Percentiles rank a stretch among this genome's conserved stretches.
Evolutionary conservation across 2,797 vertebrate species (phyloP).

Genomic region (Enteromius anoplus): DNA sequence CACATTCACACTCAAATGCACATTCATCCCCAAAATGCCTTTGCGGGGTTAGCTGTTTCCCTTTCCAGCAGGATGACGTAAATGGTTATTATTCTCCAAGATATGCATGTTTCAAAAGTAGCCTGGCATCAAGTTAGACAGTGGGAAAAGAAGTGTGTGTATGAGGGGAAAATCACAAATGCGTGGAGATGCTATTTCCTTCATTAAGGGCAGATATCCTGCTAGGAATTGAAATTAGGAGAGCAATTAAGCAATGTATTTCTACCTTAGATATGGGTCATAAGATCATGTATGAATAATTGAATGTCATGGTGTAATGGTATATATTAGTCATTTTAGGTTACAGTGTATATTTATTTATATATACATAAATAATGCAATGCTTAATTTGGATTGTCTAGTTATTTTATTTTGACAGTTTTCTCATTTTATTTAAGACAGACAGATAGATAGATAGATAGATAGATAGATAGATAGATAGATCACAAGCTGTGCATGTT

Average conservation of each 20-base stretch:
- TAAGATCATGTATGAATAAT: background rate
- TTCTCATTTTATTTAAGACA: background rate
- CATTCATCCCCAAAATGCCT: constrained; percentile 13
- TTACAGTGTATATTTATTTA: background rate
- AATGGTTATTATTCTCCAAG: constrained; percentile 8
- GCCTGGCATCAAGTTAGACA: background rate
- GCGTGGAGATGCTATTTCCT: constrained; percentile 8
- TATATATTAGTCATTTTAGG: background rate
- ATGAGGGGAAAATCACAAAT: background rate
- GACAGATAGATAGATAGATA: background rate
- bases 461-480: background rate
- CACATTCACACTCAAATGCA: constrained; percentile 20
- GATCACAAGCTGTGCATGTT: background rate
- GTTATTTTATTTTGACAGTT: background rate
- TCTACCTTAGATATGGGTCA: background rate
- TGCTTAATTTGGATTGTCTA: background rate
- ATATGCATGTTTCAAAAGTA: background rate
- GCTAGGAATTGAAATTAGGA: background rate
- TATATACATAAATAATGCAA: background rate
- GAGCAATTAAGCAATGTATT: constrained; percentile 2
- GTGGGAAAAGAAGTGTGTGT: background rate
- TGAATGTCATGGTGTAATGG: background rate
- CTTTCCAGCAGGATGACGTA: constrained; percentile 8
- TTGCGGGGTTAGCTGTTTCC: background rate
- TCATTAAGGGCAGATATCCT: background rate